Evolutionary conservation across 1,140 invertebrate genomes (phyloP), one percentile per base, ranked within the genome.

Genomic region (Megalopta genalis): DNA sequence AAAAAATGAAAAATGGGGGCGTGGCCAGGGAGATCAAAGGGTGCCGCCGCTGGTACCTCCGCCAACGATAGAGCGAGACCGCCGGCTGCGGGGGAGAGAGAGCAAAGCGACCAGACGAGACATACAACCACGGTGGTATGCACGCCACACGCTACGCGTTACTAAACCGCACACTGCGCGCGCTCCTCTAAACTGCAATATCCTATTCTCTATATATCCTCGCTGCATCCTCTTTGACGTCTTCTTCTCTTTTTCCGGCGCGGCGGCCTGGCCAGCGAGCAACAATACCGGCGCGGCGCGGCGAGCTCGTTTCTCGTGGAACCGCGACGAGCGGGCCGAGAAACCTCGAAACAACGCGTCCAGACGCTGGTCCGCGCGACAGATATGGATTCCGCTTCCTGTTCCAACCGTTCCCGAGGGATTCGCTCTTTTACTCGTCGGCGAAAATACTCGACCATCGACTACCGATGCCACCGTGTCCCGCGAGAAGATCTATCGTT

Each of bases 1-100:
- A 92, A 93, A 93, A 92, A 93, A 93, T 91, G 90, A 92, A 93
- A 93, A 93, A 93, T 92, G 91, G 86, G 90, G 92, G 91, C 91
- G 91, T 91, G 90, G 91, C 84, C 77, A 90, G 60, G 27, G 87
- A 92, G 92, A 93, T 92, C 92, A 93, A 93, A 93, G 91, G 86
- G 78, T 86, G 89, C 92, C 92, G 92, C 91, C 88, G 87, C 85
- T 86, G 86, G 87, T 91, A 87, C 88, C 80, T 69, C 83, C 70
- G 86, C 83, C 86, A 79, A 86, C 81, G 72, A 80, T 60, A 42
- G 74, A 81, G 80, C 77, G 25, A 81, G 71, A 27, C 64, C 57
- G 76, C 5, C 8, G 37, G 21, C 49, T 39, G 46, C 70, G 70
- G 42, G 80, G 54, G 42, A 80, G 54, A 68, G 49, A 71, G 70